Evolutionary conservation across 2,888 invertebrate species (phyloP), one percentile per base, ranked within the genome.

Genomic region (Gymnoscelis rufifasciata): DNA sequence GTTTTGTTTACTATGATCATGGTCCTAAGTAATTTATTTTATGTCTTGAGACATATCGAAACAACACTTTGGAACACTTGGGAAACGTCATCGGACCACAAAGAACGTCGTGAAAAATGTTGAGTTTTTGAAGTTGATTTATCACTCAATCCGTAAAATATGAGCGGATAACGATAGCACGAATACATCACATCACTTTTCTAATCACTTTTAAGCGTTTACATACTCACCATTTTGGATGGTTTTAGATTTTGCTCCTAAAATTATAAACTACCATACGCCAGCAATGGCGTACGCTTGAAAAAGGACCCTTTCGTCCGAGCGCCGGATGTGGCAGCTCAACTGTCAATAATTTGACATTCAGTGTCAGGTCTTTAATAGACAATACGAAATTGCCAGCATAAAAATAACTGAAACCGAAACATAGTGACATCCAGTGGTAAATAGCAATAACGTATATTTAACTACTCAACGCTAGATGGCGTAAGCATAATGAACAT

Each of bases 261-360:
- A 90, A 90, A 90, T 88, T 88, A 88, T 72, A 90, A 90, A 92
- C 91, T 89, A 92, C 92, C 91, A 92, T 93, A 93, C 94, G 94
- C 93, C 94, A 93, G 90, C 91, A 91, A 93, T 93, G 94, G 94
- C 94, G 94, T 93, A 93, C 93, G 92, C 91, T 91, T 92, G 90
- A 90, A 91, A 94, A 95, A 94, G 93, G 89, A 88, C 83, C 72
- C 10, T 33, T 15, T 10, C 63, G 66, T 66, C 56, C 66, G 66
- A 68, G 70, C 78, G 84, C 78, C 83, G 86, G 84, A 87, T 81
- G 70, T 79, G 67, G 69, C 71, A 41, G 44, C 15, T 37, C 15
- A 31, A 12, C 43, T 48, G 26, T 33, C 35, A 33, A 26, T 26
- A 7, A 7, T 7, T 27, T 23, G 38, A 36, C 38, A 24, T 35